Evolutionary conservation across 2,797 vertebrate species (phyloP).

Genomic region (Mergus octosetaceus): DNA sequence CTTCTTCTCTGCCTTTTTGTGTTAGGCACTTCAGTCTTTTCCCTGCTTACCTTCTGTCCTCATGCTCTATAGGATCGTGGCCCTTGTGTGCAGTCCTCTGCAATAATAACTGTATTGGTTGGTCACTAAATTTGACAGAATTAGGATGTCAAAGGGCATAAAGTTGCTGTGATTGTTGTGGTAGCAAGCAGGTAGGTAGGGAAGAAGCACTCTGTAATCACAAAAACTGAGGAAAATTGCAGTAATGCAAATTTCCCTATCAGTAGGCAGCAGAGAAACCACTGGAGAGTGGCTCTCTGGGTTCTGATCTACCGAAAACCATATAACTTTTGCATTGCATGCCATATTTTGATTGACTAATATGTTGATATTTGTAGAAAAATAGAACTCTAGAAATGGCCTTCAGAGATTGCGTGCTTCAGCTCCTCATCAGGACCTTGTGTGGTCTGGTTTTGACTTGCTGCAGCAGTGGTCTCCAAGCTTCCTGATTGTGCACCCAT

Average conservation of each 20-base stretch:
- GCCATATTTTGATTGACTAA: background rate
- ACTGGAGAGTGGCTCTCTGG: background rate
- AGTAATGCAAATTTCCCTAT: background rate
- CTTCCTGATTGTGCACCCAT: background rate
- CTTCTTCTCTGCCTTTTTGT: background rate
- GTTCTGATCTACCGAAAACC: background rate
- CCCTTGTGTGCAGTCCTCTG: background rate
- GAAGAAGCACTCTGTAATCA: background rate
- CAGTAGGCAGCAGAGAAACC: background rate
- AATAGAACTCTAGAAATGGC: background rate
- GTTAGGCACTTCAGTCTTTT: background rate
- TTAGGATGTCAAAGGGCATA: background rate
- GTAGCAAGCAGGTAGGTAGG: background rate
- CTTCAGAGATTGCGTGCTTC: background rate
- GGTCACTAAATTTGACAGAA: background rate
- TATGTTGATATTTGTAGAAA: background rate
- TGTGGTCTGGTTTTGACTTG: background rate
- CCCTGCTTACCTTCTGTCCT: background rate
- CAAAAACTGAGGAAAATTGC: background rate
- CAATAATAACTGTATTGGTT: background rate
- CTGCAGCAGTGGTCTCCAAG: background rate
- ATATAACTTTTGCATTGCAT: background rate
- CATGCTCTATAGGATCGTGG: background rate
- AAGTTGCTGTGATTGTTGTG: background rate
- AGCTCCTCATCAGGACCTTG: background rate